These are phyloP conservation scores for Drosophila affinis DNA, from an alignment of 2,888 invertebrate genomes.

Conservation along the genomic window DNA sequence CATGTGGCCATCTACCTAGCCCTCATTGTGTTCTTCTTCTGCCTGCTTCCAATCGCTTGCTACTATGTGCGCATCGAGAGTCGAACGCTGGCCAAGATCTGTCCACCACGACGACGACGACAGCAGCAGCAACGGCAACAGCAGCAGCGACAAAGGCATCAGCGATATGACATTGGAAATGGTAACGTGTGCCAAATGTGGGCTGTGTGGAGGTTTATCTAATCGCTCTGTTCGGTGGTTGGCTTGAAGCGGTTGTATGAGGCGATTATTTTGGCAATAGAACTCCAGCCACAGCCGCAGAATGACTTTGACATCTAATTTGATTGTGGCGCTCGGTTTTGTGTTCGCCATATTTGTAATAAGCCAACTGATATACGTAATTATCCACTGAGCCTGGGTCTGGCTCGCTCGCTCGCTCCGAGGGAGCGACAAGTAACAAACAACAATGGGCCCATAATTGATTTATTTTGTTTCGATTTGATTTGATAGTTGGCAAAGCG, in stretches of 20 bases:
- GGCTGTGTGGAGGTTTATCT: constrained; percentile 49
- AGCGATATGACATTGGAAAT: constrained; percentile 42
- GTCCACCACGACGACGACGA: constrained; percentile 44
- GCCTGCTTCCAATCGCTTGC: constrained; percentile 67
- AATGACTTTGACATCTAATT: constrained; percentile 56
- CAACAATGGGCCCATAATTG: constrained; percentile 12
- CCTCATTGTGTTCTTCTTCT: constrained; percentile 56
- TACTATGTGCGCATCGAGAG: constrained; percentile 67
- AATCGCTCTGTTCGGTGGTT: constrained; percentile 46
- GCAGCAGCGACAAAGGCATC: constrained; percentile 9
- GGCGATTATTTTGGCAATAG: constrained; percentile 34
- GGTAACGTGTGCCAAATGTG: constrained; percentile 69
- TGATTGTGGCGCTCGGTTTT: constrained; percentile 52
- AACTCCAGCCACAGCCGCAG: constrained; percentile 43
- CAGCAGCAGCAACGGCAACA: constrained; percentile 14
- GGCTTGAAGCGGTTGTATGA: background rate
- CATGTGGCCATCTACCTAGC: constrained; percentile 54
- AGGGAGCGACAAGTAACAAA: background rate
- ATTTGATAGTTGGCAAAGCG: constrained; percentile 62
- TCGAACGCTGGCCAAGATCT: constrained; percentile 63
- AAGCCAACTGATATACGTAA: constrained; percentile 62
- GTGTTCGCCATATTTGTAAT: constrained; percentile 52
- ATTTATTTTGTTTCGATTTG: constrained; percentile 26
- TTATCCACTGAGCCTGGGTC: constrained; percentile 22
- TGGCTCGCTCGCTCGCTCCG: background rate